Conservation (phyloP, 2,888 invertebrate genomes). For the Seladonia tumulorum region DNA sequence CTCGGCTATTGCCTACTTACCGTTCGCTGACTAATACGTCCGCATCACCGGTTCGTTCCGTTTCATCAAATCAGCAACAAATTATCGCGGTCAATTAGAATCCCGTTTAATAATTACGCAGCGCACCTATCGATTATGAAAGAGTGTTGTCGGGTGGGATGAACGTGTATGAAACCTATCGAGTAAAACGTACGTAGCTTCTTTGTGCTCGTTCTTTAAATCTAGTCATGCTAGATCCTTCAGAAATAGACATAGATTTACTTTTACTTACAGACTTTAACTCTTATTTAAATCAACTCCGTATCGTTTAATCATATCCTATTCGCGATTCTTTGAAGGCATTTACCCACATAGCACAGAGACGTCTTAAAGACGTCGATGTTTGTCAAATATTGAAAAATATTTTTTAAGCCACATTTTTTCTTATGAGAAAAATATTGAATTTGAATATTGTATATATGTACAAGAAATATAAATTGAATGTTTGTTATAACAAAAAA, state of each 20-base stretch:
- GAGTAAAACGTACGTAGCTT: neutral
- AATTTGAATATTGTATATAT: too few relatives aligned
- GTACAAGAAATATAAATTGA: too few relatives aligned
- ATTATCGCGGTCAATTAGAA: slow-evolving; percentile 34
- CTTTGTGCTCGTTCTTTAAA: neutral
- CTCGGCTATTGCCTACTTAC: slow-evolving; percentile 47
- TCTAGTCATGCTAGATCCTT: neutral
- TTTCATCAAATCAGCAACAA: slow-evolving; percentile 42
- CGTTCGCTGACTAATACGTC: slow-evolving; percentile 33
- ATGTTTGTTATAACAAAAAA: too few relatives aligned
- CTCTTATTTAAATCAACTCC: too few relatives aligned
- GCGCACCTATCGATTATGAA: slow-evolving; percentile 16
- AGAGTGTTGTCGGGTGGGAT: neutral
- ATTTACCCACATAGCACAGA: too few relatives aligned
- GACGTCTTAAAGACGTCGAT: too few relatives aligned
- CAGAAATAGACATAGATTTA: neutral
- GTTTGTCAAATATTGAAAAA: too few relatives aligned
- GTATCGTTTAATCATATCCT: neutral
- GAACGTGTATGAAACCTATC: neutral
- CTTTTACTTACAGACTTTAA: too few relatives aligned
- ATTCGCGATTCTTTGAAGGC: neutral
- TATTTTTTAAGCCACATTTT: too few relatives aligned
- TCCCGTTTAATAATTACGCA: slow-evolving; percentile 38
- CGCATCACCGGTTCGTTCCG: slow-evolving; percentile 17
- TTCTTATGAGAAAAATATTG: too few relatives aligned